Conservation (phyloP, 2,113 vertebrate species). For the Prionailurus bengalensis region DNA sequence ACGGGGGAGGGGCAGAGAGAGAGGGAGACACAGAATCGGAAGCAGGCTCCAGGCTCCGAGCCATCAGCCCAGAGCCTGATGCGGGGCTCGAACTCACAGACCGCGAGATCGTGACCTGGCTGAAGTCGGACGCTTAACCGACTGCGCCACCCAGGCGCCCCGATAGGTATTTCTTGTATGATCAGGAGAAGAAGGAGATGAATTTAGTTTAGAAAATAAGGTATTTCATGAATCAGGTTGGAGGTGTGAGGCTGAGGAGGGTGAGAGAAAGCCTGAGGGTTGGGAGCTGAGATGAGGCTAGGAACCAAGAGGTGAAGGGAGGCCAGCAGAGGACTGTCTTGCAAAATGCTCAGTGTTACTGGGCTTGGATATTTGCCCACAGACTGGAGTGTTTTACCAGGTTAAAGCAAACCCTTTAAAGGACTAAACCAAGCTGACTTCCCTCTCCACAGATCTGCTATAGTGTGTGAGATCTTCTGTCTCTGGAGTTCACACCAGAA, state of each 20-base stretch:
- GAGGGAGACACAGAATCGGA: too few relatives aligned
- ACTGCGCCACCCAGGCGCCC: too few relatives aligned
- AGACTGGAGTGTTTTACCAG: neutral
- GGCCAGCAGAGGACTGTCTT: neutral
- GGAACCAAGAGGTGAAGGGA: neutral
- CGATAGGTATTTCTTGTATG: neutral
- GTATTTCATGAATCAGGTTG: neutral
- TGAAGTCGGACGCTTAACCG: too few relatives aligned
- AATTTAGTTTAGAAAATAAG: neutral
- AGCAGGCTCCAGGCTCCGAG: too few relatives aligned
- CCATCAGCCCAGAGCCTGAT: too few relatives aligned
- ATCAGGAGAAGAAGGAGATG: neutral
- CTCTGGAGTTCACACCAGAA: neutral
- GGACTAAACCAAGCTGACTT: neutral
- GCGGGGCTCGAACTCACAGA: too few relatives aligned
- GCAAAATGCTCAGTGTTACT: neutral
- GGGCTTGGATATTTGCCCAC: neutral
- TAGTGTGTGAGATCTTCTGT: neutral
- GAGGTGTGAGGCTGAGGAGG: neutral
- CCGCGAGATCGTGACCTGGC: too few relatives aligned
- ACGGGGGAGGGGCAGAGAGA: too few relatives aligned
- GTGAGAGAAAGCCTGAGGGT: neutral
- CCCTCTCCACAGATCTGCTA: neutral
- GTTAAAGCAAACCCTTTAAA: neutral
- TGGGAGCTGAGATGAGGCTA: neutral